A percentile compares a stretch with the other conserved stretches of the same genome.
Conservation (phyloP, 92 coral and sea anemone species). For the Muricea muricata region DNA sequence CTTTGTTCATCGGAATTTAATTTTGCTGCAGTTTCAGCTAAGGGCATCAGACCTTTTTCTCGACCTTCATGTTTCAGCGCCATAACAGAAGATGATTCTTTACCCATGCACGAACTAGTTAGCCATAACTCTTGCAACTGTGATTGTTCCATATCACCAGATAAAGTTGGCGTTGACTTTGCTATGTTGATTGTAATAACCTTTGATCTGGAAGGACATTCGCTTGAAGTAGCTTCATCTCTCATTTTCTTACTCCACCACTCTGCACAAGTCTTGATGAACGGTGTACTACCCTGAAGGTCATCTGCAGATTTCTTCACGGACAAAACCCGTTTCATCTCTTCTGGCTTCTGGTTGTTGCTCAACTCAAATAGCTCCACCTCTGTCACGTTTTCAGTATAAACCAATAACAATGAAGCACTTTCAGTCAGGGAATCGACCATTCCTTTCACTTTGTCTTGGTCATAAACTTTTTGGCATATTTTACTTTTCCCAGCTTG, state of each 20-base stretch:
- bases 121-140: conserved; percentile 63
- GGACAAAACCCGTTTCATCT: conserved; percentile 60
- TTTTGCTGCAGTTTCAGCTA: conserved; percentile 69
- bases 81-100: conserved; percentile 51
- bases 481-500: conserved; percentile 76
- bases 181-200: no score
- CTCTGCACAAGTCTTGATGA: no score
- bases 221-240: neutral
- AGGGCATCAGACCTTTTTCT: conserved; percentile 69
- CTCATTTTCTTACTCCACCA: no score
- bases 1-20: neutral
- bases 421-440: conserved; percentile 56
- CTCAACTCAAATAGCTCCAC: conserved; percentile 56
- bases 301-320: no score
- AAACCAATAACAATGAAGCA: conserved; percentile 69
- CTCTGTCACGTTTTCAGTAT: conserved; percentile 64
- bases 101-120: conserved; percentile 60
- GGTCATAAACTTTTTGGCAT: conserved; percentile 55
- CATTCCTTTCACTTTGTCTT: conserved; percentile 47
- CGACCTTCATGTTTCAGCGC: conserved; percentile 65
- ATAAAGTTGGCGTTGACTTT: no score
- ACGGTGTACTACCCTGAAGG: conserved; percentile 23
- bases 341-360: conserved; percentile 39
- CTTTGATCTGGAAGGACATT: neutral
- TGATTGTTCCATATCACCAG: conserved; percentile 45